Conservation (phyloP, 2,113 vertebrate genomes). For the Bufo gargarizans region DNA sequence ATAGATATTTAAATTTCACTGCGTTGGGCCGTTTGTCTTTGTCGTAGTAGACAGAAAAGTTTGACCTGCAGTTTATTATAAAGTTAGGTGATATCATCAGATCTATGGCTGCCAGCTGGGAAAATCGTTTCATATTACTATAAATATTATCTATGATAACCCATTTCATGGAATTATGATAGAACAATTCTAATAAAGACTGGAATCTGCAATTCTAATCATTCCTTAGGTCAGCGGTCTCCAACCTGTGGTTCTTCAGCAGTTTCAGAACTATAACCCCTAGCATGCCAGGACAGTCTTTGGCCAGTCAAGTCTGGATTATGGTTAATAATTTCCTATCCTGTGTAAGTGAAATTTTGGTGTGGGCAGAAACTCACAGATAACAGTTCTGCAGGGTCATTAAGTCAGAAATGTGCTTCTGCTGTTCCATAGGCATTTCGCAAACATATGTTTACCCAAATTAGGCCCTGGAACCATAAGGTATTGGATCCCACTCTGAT, state of each 20-base stretch:
- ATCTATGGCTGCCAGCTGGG: neutral
- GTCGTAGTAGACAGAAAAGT: constrained; percentile 23
- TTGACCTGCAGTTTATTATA: constrained; percentile 42
- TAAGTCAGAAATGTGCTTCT: no score
- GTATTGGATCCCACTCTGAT: no score
- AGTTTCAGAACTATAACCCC: neutral
- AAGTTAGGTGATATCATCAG: neutral
- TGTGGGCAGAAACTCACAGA: no score
- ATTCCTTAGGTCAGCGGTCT: neutral
- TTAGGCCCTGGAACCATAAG: no score
- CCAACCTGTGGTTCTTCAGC: neutral
- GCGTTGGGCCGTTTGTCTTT: constrained; percentile 36
- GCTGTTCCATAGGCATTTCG: no score
- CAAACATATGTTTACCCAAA: no score
- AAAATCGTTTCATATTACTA: neutral
- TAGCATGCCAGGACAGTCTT: neutral
- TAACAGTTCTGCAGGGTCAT: no score
- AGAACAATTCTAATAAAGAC: neutral
- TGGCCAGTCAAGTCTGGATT: no score
- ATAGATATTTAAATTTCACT: constrained; percentile 50
- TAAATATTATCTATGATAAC: neutral
- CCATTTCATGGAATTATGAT: no score
- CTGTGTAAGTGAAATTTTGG: no score
- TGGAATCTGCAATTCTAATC: no score
- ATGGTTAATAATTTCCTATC: no score